phyloP scores from a whole-genome alignment of 2,113 vertebrate species.

The Ameiurus melas region DNA sequence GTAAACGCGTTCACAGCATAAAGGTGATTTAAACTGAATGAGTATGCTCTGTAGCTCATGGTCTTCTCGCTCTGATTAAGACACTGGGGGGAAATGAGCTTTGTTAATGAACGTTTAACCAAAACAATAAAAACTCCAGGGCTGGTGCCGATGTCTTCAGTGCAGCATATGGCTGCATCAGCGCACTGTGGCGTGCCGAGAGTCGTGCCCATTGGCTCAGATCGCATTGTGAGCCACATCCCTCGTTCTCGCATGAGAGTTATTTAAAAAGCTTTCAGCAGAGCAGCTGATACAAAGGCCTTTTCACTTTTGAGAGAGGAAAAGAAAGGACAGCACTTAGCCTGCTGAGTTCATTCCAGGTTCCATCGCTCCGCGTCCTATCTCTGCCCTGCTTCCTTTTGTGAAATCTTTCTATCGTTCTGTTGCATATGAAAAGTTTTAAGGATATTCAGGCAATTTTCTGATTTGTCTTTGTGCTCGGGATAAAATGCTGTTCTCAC shows the following conservation, averaged over 20 bases:
- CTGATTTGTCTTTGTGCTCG: constrained; percentile 22
- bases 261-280: constrained; percentile 41
- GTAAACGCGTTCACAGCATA: neutral
- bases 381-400: neutral
- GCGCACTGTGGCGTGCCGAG: neutral
- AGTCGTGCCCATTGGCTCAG: constrained; percentile 7
- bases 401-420: constrained; percentile 21
- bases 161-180: neutral
- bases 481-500: constrained; percentile 1
- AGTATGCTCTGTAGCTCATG: neutral
- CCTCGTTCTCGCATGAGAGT: constrained; percentile 19
- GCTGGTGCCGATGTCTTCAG: constrained; percentile 23
- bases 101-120: constrained; percentile 33
- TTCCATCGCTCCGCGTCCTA: neutral
- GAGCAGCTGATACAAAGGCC: constrained; percentile 18
- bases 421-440: neutral
- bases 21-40: constrained; percentile 34
- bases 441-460: neutral
- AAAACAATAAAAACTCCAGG: constrained; percentile 29
- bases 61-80: constrained; percentile 32
- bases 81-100: constrained; percentile 20
- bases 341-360: constrained; percentile 21
- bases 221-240: constrained; percentile 7
- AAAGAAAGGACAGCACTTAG: constrained; percentile 34
- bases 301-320: constrained; percentile 32